These are phyloP conservation scores for Apeira syringaria DNA, from an alignment of 2,888 invertebrate genomes.

Conservation along the genomic window DNA sequence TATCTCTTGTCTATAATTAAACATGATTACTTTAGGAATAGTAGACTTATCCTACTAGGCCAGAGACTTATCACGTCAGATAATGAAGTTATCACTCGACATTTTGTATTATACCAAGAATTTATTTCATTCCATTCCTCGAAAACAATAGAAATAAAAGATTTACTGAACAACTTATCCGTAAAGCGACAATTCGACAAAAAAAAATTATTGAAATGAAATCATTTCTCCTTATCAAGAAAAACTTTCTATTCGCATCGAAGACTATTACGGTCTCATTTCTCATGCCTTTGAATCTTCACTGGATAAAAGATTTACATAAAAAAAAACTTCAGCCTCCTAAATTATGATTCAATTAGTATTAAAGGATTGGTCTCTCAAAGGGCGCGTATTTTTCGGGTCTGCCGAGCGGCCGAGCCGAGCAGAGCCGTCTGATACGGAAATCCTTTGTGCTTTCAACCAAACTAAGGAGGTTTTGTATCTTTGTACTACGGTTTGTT, in stretches of 20 bases:
- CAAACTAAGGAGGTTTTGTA: constrained; percentile 70
- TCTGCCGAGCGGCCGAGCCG: constrained; percentile 51
- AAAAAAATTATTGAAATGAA: constrained; percentile 47
- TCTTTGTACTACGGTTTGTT: constrained; percentile 65
- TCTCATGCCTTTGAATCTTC: constrained; percentile 65
- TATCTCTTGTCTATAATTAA: too few relatives aligned
- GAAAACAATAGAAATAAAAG: constrained; percentile 3
- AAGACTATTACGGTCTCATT: constrained; percentile 69
- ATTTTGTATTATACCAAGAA: neutral
- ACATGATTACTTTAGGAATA: too few relatives aligned
- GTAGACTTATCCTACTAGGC: too few relatives aligned
- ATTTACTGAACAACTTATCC: constrained; percentile 17
- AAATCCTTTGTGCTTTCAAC: constrained; percentile 75
- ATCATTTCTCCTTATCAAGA: constrained; percentile 60
- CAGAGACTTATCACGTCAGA: too few relatives aligned
- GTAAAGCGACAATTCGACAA: constrained; percentile 17
- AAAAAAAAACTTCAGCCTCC: constrained; percentile 79
- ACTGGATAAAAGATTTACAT: constrained; percentile 76
- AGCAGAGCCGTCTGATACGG: constrained; percentile 50
- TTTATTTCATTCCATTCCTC: neutral
- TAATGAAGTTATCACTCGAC: too few relatives aligned
- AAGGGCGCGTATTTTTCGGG: constrained; percentile 78
- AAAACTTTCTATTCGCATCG: constrained; percentile 58
- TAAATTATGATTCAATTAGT: constrained; percentile 83
- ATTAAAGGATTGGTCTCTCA: constrained; percentile 80